Percentiles rank a stretch among this genome's conserved stretches.
phyloP scores from a whole-genome alignment of 2,113 vertebrate species.

The Malurus melanocephalus region DNA sequence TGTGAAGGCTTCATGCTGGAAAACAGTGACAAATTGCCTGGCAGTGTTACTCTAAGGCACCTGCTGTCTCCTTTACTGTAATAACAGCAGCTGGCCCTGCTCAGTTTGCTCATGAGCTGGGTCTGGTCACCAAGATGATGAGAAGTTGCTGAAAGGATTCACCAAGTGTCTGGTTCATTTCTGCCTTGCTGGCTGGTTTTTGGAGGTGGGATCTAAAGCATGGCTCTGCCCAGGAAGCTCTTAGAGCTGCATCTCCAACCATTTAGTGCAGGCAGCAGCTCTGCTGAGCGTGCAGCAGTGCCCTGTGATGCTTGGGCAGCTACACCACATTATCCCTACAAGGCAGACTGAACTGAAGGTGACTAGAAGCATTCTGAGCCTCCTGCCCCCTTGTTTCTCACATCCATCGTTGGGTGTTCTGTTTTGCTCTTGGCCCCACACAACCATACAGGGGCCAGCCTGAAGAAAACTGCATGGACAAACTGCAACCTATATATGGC shows the following conservation, averaged over 20 bases:
- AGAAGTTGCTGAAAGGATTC: neutral
- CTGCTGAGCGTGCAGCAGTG: neutral
- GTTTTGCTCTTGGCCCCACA: neutral
- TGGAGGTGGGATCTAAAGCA: neutral
- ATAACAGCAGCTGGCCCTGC: neutral
- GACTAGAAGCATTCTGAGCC: neutral
- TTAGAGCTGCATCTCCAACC: neutral
- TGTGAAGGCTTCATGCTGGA: constrained; percentile 75
- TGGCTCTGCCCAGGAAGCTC: neutral
- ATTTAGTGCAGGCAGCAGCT: neutral
- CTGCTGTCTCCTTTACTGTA: neutral
- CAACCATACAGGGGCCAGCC: neutral
- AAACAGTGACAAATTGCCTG: constrained; percentile 70
- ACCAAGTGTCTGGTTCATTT: neutral
- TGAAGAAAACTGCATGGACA: neutral
- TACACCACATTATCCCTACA: neutral
- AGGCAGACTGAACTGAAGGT: neutral
- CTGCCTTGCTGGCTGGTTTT: neutral
- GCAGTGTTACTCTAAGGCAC: constrained; percentile 18
- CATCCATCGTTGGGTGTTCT: neutral
- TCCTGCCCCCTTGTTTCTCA: neutral
- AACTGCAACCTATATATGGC: neutral
- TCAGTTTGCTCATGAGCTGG: neutral
- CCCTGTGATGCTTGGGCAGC: neutral
- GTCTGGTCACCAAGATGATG: neutral